Conservation (phyloP, 2,888 invertebrate genomes). For the Catocala nupta region DNA sequence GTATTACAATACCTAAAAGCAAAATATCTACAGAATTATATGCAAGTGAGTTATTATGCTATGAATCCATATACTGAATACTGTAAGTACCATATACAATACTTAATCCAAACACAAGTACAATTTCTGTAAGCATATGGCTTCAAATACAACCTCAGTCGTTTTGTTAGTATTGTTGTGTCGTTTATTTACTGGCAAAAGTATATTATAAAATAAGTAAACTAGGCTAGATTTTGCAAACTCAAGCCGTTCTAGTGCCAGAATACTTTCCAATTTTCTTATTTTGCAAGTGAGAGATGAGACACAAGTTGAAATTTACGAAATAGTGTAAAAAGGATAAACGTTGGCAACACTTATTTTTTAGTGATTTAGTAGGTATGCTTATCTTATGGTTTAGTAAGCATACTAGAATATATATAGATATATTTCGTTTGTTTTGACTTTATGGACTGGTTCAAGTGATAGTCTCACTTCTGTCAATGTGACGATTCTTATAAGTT, state of each 20-base stretch:
- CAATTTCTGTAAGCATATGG: slow-evolving; percentile 3
- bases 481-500: too few species aligned
- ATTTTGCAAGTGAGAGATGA: background rate
- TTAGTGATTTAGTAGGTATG: background rate
- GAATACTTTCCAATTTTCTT: background rate
- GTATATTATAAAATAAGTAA: background rate
- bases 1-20: too few species aligned
- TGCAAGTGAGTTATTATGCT: background rate
- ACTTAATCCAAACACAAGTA: slow-evolving; percentile 4
- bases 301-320: background rate
- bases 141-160: slow-evolving; percentile 1
- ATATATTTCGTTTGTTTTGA: too few species aligned
- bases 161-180: background rate
- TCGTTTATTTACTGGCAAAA: background rate
- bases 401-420: too few species aligned
- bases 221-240: too few species aligned
- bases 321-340: background rate
- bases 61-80: background rate
- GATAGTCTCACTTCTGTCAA: too few species aligned
- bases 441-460: too few species aligned
- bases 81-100: background rate
- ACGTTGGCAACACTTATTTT: background rate
- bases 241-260: background rate
- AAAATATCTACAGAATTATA: too few species aligned
- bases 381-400: too few species aligned